A percentile compares a stretch with the other conserved stretches of the same genome.
phyloP scores from a whole-genome alignment of 2,113 vertebrate genomes.

The Ciconia maguari region DNA sequence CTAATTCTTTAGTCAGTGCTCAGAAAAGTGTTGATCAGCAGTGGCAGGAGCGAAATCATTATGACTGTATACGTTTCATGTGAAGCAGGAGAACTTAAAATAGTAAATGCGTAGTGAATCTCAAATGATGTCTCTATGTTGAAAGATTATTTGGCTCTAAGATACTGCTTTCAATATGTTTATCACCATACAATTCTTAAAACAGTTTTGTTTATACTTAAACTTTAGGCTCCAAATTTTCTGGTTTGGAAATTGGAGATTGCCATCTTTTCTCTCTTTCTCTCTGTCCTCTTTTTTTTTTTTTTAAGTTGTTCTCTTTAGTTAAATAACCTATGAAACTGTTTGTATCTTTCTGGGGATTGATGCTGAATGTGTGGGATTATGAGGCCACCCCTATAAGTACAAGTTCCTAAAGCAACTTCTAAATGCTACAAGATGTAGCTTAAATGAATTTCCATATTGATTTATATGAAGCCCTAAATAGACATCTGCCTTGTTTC shows the following conservation, averaged over 20 bases:
- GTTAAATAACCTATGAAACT: neutral
- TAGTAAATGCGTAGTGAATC: slow-evolving; percentile 11
- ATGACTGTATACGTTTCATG: neutral
- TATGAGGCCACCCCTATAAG: neutral
- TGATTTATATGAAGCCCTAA: neutral
- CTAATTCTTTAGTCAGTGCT: slow-evolving; percentile 31
- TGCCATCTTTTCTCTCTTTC: no score
- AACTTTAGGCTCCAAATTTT: neutral
- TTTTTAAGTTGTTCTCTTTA: neutral
- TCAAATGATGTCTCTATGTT: neutral
- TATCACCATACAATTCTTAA: neutral
- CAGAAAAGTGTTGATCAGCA: slow-evolving; percentile 45
- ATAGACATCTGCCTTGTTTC: neutral
- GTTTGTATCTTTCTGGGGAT: neutral
- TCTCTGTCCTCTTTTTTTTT: neutral
- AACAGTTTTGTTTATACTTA: neutral
- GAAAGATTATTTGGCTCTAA: neutral
- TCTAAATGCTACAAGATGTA: neutral
- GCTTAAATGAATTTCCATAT: neutral
- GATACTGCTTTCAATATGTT: neutral
- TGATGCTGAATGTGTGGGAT: neutral
- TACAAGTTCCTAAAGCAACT: neutral
- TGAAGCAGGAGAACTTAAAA: slow-evolving; percentile 17
- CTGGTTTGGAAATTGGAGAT: neutral
- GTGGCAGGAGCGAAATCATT: neutral